Base-by-base conservation (phyloP, 2,113 vertebrate species). In the Strix aluco region DNA sequence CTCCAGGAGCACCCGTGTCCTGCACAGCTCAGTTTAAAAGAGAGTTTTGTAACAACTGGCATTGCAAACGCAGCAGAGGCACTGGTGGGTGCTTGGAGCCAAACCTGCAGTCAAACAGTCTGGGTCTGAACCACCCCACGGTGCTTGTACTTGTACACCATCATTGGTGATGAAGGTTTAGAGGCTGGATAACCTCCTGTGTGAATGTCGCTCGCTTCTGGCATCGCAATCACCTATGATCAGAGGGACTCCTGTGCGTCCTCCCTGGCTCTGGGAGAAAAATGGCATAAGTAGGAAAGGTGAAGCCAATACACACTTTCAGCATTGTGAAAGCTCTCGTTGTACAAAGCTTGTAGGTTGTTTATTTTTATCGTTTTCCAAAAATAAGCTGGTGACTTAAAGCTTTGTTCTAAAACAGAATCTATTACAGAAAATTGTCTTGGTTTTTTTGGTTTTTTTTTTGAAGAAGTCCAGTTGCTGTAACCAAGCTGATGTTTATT, bases 91-190 rank as follows among this genome's bases (percentile, higher is more conserved):
- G 34, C 26, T 59, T 27, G 47, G 29, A 81, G 70, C 32, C 20
- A 34, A 47, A 74, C 5, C 27, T 74, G 67, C 40, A 54, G 23
- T 42, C 10, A 3, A 0, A 21, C 9, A 27, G 30, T 13, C 34
- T 61, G 2, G 0, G 6, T 32, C 36, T 8, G 11, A 88, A 26
- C 9, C 34, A 40, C 8, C 2, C 19, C 30, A 13, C 0, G 4
- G 30, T 12, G 5, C 79, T 36, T 7, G 4, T 20, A 8, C 44
- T 86, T 4, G 11, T 18, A 15, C 23, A 29, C 23, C 0, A 0
- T 29, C 2, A 2, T 3, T 30, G 47, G 13, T 49, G 20, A 4
- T 17, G 44, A 27, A 65, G 36, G 12, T 5, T 81, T 36, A 29
- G 65, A 67, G 46, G 61, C 27, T 81, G 38, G 13, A 18, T 70